A percentile compares a stretch with the other conserved stretches of the same genome.
Evolutionary conservation across 2,113 vertebrate species (phyloP).

Genomic region (Otis tarda): DNA sequence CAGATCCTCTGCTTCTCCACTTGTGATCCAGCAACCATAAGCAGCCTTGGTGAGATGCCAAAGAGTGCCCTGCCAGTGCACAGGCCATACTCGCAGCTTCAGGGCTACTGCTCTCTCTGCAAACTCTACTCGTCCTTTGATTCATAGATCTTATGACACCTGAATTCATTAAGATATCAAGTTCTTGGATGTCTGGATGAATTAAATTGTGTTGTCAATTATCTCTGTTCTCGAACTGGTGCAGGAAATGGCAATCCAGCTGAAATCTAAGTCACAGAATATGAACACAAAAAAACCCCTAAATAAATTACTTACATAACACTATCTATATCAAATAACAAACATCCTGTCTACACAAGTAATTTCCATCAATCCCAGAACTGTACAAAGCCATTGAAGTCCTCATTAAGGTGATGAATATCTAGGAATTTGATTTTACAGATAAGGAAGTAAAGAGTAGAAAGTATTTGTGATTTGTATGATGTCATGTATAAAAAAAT

Average conservation of each 20-base stretch:
- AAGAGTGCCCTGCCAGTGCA: fast-evolving
- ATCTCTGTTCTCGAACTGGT: neutral
- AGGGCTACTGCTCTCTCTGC: neutral
- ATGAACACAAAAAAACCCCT: neutral
- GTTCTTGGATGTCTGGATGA: neutral
- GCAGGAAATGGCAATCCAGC: neutral
- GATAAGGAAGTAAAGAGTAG: neutral
- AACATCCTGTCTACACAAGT: neutral
- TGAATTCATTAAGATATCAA: neutral
- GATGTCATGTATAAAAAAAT: too few relatives aligned
- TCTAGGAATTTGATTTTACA: neutral
- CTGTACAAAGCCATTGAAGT: neutral
- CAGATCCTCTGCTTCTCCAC: neutral
- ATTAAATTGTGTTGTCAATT: neutral
- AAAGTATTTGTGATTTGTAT: neutral
- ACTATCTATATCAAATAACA: neutral
- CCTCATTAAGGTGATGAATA: neutral
- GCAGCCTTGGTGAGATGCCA: neutral
- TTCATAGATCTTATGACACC: neutral
- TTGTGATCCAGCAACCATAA: neutral
- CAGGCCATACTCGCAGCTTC: neutral
- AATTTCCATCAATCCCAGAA: neutral
- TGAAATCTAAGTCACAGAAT: neutral
- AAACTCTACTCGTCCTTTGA: neutral
- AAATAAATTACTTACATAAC: neutral